Evolutionary conservation across 2,113 vertebrate species (phyloP), one percentile per base, ranked within the genome.

Genomic region (Carassius carassius): DNA sequence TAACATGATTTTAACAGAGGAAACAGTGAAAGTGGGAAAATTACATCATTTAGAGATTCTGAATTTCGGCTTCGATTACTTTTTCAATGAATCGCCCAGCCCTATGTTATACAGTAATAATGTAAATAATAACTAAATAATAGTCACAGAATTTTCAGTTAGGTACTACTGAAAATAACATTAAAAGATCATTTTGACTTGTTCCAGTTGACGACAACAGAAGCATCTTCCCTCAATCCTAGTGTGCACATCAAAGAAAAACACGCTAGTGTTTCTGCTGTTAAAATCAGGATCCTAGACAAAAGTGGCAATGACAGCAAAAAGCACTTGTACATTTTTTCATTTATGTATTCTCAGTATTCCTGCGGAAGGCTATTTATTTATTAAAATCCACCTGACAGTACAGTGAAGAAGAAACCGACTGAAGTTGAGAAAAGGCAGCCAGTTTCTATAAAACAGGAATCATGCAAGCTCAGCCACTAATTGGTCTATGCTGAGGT

Each of bases 401-500:
- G 19, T 44, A 17, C 35, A 44, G 8, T 16, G 4, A 29, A 29
- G 35, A 41, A n/a, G 21, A 25, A 65, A 65, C 14, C 0, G 3
- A n/a, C 19, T 78, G 37, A 25, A 25, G 25, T 19, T 17, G 14
- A 65, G 78, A 16, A 25, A 19, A 56, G 11, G 14, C n/a, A 63
- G 14, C 2, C 37, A 29, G n/a, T 63, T 78, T 37, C 76, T 23
- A 41, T n/a, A 65, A 9, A 80, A 65, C 37, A 81, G 9, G 23
- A 81, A 17, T 80, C 37, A 47, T 5, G 60, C 37, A 65, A 69
- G 44, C 25, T 54, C 47, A 78, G 56, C 54, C 76, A 56, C 67
- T 82, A 69, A 81, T 81, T 81, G 44, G 41, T 21, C 63, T 32
- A 32, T 3, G 62, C 14, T 72, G 47, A 41, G 49, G 23, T 67